phyloP scores from a whole-genome alignment of 2,888 invertebrate species.

The Machimus rusticus region DNA sequence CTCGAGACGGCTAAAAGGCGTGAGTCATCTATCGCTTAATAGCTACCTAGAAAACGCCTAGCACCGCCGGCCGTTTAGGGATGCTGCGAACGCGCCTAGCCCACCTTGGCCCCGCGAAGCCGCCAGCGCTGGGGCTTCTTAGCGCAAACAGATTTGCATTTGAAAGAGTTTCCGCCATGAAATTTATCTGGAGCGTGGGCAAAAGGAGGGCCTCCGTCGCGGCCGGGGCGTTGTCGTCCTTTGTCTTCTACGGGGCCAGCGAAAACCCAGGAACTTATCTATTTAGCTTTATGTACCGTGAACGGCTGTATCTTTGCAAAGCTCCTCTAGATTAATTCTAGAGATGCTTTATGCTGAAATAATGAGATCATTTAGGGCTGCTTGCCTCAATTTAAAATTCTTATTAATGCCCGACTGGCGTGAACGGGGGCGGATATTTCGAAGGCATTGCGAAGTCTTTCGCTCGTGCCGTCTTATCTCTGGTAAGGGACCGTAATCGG shows the following conservation, averaged over 20 bases:
- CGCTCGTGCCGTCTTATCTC: neutral
- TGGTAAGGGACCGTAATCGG: neutral
- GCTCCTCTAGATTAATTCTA: constrained; percentile 14
- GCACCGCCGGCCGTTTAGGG: neutral
- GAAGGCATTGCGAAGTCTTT: neutral
- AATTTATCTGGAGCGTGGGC: neutral
- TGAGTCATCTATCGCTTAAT: neutral
- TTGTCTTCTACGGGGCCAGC: neutral
- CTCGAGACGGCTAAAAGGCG: neutral
- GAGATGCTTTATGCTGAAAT: constrained; percentile 12
- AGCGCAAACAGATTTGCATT: constrained; percentile 15
- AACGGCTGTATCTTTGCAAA: neutral
- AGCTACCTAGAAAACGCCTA: neutral
- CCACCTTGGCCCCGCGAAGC: neutral
- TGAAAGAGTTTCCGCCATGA: constrained; percentile 16
- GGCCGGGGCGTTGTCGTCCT: neutral
- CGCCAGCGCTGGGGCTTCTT: neutral
- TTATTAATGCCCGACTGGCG: neutral
- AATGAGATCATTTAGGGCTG: constrained; percentile 22
- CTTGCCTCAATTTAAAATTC: constrained; percentile 21
- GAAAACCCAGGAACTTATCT: constrained; percentile 5
- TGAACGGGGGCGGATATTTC: neutral
- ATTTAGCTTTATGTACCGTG: constrained; percentile 28
- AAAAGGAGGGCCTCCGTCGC: neutral
- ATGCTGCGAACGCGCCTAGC: neutral